Evolutionary conservation across 1,140 invertebrate genomes (phyloP), one percentile per base, ranked within the genome.

Genomic region (Hestina assimilis): DNA sequence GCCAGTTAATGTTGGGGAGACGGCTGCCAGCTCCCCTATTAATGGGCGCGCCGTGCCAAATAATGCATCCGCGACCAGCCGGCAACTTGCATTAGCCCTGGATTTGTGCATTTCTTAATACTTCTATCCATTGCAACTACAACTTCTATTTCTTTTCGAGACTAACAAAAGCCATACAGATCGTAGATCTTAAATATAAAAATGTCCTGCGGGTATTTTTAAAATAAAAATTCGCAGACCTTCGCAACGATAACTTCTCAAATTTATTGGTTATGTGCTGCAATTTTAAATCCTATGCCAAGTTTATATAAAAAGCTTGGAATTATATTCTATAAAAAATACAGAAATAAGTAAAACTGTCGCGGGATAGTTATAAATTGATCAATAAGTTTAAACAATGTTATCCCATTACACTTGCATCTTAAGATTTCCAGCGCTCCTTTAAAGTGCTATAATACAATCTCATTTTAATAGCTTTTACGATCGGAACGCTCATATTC

Each of bases 1-100:
- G 77, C 54, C 72, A 71, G 73, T 76, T 78, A 82, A 81, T 80
- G 75, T 79, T 66, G 51, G 63, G 62, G 61, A 56, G 68, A 65
- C 59, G 63, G 68, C 63, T 84, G 81, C 81, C 83, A 87, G 66
- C 66, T 59, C 56, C 59, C 59, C 60, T 63, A 76, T 72, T 85
- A 83, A 86, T 83, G 75, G 74, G 56, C 40, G 51, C 45, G 55
- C 55, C 46, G 73, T 86, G 83, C 83, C 83, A 87, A 84, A 70
- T 84, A 69, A 67, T 69, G 71, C 70, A 69, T 48, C 50, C 58
- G 63, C 52, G 58, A 43, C 66, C 56, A 66, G 58, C 60, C 52
- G 33, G 40, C 56, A 24, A 46, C 72, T 80, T 77, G 75, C 69
- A 79, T 75, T 78, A 79, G 74, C 72, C 62, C 67, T 58, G 66